Conservation (phyloP, 2,113 vertebrate genomes). For the Paracyprichromis sp. region DNA sequence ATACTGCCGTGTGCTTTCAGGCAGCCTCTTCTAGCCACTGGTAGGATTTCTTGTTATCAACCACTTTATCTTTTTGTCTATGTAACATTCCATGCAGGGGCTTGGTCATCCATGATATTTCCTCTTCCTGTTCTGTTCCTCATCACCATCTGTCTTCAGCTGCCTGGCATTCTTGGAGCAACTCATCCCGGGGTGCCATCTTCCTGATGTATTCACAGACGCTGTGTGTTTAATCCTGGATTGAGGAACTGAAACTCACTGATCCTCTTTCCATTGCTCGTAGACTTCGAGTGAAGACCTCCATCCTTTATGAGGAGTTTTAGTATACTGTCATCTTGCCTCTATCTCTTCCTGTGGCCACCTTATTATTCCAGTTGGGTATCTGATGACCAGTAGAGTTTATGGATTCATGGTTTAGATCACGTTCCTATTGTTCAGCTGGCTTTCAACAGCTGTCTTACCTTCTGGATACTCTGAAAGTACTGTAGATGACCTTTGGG, state of each 20-base stretch:
- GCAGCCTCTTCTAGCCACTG: background rate
- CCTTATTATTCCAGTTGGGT: background rate
- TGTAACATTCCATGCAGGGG: background rate
- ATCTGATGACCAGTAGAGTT: background rate
- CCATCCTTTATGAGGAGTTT: background rate
- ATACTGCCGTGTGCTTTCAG: background rate
- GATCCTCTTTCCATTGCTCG: accelerated
- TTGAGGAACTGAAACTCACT: background rate
- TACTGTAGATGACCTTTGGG: background rate
- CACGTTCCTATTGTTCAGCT: accelerated
- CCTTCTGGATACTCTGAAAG: background rate
- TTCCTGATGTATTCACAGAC: background rate
- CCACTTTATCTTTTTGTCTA: accelerated
- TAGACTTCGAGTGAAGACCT: background rate
- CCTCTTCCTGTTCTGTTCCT: background rate
- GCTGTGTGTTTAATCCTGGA: background rate
- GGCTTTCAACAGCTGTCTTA: background rate
- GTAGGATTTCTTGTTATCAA: background rate
- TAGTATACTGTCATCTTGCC: accelerated
- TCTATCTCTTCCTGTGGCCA: background rate
- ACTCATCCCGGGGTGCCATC: background rate
- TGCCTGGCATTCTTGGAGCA: background rate
- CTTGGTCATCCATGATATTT: background rate
- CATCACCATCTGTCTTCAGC: background rate
- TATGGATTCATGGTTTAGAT: background rate